Conservation (phyloP, 2,113 vertebrate species). For the Stictonetta naevosa region DNA sequence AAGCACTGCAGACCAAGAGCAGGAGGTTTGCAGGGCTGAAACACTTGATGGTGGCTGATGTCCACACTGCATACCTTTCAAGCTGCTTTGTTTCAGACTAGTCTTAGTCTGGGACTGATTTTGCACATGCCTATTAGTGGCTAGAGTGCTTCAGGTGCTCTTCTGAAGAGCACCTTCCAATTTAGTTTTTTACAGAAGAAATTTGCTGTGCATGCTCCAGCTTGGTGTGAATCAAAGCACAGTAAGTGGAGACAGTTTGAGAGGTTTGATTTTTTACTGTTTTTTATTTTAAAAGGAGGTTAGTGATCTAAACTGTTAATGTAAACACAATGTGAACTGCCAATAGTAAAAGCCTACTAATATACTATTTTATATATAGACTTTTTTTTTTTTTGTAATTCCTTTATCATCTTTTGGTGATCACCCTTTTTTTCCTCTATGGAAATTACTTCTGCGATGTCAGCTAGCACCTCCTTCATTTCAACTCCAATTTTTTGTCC, state of each 20-base stretch:
- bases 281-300: too few species aligned
- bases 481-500: not conserved
- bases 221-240: not conserved
- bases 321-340: not conserved
- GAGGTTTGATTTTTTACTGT: not conserved
- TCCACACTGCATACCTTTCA: not conserved
- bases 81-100: not conserved
- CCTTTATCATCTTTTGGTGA: not conserved
- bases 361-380: not conserved
- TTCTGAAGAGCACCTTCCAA: not conserved
- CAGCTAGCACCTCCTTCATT: not conserved
- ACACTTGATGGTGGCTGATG: not conserved
- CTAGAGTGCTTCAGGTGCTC: not conserved
- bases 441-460: not conserved
- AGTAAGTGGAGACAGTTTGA: not conserved
- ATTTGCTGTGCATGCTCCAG: not conserved
- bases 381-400: too few species aligned
- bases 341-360: not conserved
- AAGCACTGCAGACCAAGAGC: not conserved
- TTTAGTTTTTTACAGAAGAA: not conserved
- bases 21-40: not conserved
- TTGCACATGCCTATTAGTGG: not conserved
- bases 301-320: not conserved
- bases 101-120: not conserved
- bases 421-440: not conserved